Conservation (phyloP, 2,113 vertebrate genomes). For the Caranx ignobilis region DNA sequence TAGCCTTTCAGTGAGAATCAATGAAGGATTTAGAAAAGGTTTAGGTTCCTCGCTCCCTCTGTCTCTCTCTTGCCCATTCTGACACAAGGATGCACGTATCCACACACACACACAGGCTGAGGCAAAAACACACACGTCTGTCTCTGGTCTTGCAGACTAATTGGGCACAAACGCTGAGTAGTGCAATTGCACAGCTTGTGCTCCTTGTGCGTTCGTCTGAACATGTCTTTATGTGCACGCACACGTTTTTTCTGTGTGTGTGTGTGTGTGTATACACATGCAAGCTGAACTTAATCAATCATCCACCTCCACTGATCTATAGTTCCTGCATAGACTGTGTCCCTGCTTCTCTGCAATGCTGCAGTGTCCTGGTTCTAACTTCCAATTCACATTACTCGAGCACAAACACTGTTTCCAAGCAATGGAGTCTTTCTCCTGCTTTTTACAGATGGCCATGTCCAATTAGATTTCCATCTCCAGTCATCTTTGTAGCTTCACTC, state of each 20-base stretch:
- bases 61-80: conserved; percentile 39
- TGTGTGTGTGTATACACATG: conserved; percentile 3
- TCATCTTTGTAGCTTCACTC: conserved; percentile 32
- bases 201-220: neutral
- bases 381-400: conserved; percentile 12
- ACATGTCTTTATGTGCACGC: conserved; percentile 1
- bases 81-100: conserved; percentile 28
- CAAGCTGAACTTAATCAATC: conserved; percentile 53
- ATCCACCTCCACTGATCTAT: conserved; percentile 44
- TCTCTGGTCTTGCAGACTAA: conserved; percentile 66
- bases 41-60: conserved; percentile 52
- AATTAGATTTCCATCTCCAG: conserved; percentile 23
- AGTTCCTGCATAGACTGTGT: conserved; percentile 29
- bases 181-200: conserved; percentile 27
- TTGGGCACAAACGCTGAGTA: conserved; percentile 71
- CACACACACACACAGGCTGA: neutral
- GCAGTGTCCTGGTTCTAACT: conserved; percentile 30
- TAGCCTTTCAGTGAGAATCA: conserved; percentile 70
- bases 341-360: conserved; percentile 31
- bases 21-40: conserved; percentile 73
- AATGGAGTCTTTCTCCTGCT: conserved; percentile 2
- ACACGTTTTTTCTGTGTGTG: neutral
- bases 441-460: conserved; percentile 42
- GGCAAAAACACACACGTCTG: conserved; percentile 10
- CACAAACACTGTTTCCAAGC: conserved; percentile 14